These are phyloP conservation scores for Cheilosia grossa DNA, from an alignment of 2,888 invertebrate genomes.

Conservation along the genomic window DNA sequence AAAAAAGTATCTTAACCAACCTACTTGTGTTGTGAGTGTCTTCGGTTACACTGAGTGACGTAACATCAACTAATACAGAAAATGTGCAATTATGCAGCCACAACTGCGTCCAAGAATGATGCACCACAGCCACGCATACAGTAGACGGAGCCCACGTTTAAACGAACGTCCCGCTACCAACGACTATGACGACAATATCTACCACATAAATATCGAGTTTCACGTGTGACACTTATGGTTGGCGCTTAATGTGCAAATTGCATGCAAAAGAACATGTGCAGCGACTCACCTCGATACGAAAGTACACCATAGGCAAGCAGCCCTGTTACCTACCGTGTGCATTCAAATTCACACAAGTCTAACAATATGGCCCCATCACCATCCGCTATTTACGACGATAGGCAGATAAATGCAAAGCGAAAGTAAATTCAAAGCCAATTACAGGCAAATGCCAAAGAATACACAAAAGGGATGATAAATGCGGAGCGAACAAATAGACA, in stretches of 20 bases:
- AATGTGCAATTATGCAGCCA: slow-evolving; percentile 49
- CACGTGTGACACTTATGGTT: slow-evolving; percentile 44
- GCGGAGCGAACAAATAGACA: background rate
- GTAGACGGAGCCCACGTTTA: background rate
- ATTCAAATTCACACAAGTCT: slow-evolving; percentile 34
- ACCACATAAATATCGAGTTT: slow-evolving; percentile 55
- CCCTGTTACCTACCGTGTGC: slow-evolving; percentile 11
- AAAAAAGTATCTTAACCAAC: slow-evolving; percentile 24
- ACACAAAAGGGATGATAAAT: slow-evolving; percentile 16
- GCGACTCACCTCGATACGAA: background rate
- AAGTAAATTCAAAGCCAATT: slow-evolving; percentile 49
- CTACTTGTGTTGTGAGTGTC: slow-evolving; percentile 39
- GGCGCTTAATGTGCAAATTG: slow-evolving; percentile 31
- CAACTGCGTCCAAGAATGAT: slow-evolving; percentile 2
- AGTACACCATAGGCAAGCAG: background rate
- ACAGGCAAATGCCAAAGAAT: slow-evolving; percentile 24
- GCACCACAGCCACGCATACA: slow-evolving; percentile 28
- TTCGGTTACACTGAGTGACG: slow-evolving; percentile 47
- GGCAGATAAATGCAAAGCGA: slow-evolving; percentile 19
- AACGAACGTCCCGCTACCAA: slow-evolving; percentile 2
- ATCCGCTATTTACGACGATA: background rate
- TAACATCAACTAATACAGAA: slow-evolving; percentile 36
- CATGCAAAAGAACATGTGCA: background rate
- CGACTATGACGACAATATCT: background rate
- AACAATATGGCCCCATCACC: background rate